Evolutionary conservation across 2,113 vertebrate genomes (phyloP), one percentile per base, ranked within the genome.

Genomic region (Dendropsophus ebraccatus): DNA sequence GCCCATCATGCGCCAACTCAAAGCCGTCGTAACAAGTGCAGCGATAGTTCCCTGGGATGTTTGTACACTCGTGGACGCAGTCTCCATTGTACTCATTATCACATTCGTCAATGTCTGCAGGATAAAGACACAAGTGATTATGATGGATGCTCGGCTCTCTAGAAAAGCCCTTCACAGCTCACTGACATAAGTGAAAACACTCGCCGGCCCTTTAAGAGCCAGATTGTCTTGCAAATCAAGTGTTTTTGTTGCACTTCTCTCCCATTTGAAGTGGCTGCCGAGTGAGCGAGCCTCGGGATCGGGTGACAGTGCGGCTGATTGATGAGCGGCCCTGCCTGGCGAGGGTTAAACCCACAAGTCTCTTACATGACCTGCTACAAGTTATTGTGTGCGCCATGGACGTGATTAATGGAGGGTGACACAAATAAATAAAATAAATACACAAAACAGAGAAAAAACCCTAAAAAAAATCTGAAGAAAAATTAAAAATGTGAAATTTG

Each of bases 21-120:
- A 99, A 99, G 65, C 98, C 98, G 84, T 99, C 98, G 1, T 97
- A 96, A 91, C 98, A 99, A 90, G 95, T 96, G 88, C 98, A 99
- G 90, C 96, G 96, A 87, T 99, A 99, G 93, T 99, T 99, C 56
- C 98, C 98, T 17, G 97, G 97, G 88, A 99, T 98, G 91, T 99
- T 99, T 93, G 95, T 95, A 91, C 97, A 99, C 90, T 99, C 97
- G 0, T 99, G 98, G 84, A 99, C 98, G 70, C 98, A 99, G 91
- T 97, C 98, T 70, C 97, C 98, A 45, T 97, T 98, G 92, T 96
- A 94, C 62, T 97, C 95, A 0, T 95, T 92, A 91, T 96, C 97
- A 87, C 98, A 99, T 93, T 99, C 98, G 92, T 99, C 97, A 88
- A 96, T 92, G 91, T 99, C 98, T 99, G 86, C 83, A 83, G 89